Conservation (phyloP, 2,888 invertebrate genomes). For the Leucophenga maculata region DNA sequence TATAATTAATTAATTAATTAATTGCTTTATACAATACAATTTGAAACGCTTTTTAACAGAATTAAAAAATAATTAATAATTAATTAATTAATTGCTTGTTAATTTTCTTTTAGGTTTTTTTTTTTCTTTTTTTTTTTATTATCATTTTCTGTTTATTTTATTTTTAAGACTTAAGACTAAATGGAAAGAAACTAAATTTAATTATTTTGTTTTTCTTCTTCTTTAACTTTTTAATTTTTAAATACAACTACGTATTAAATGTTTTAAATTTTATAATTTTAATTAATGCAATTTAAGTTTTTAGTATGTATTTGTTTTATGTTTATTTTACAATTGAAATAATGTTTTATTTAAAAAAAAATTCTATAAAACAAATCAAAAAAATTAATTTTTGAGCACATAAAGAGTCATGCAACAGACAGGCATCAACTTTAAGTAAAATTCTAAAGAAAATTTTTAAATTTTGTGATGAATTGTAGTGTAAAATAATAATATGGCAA, state of each 20-base stretch:
- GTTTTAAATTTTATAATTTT: conserved; percentile 12
- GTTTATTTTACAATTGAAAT: conserved; percentile 9
- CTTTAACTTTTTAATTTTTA: not conserved
- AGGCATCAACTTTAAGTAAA: no score
- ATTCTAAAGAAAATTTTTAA: no score
- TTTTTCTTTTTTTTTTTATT: conserved; percentile 3
- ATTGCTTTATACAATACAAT: conserved; percentile 14
- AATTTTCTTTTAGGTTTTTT: conserved; percentile 10
- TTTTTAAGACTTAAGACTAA: conserved; percentile 60
- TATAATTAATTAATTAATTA: not conserved
- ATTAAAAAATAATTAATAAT: not conserved
- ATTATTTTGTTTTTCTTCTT: conserved; percentile 36
- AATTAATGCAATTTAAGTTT: conserved; percentile 20
- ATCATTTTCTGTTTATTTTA: conserved; percentile 6
- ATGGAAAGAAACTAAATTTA: conserved; percentile 61
- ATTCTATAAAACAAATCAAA: no score
- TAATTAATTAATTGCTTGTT: not conserved
- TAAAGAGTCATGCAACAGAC: no score
- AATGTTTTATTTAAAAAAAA: not conserved
- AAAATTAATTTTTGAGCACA: no score
- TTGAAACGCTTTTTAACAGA: conserved; percentile 8
- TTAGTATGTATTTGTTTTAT: conserved; percentile 10
- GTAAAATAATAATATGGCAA: no score
- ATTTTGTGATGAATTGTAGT: no score
- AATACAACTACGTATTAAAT: not conserved